Evolutionary conservation across 2,797 vertebrate species (phyloP).

Genomic region (Bradypus variegatus): DNA sequence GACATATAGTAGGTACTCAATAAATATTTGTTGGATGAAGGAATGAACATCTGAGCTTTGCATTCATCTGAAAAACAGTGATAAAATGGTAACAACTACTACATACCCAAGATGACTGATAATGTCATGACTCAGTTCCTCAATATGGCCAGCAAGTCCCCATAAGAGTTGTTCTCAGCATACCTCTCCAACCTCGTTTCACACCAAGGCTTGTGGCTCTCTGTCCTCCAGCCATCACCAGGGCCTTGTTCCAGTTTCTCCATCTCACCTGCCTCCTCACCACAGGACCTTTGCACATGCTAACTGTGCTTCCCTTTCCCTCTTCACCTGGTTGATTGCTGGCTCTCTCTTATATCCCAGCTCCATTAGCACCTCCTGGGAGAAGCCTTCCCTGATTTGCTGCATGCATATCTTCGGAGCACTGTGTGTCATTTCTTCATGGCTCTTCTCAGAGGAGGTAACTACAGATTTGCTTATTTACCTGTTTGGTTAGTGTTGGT

Average conservation of each 20-base stretch:
- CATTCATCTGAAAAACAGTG: neutral
- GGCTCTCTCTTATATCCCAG: fast-evolving
- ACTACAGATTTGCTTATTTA: too few species aligned
- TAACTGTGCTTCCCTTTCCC: fast-evolving
- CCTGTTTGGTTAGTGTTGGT: neutral
- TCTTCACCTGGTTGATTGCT: neutral
- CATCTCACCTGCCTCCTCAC: neutral
- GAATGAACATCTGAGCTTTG: neutral
- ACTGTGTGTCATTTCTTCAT: neutral
- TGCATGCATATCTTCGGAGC: neutral
- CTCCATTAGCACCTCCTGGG: neutral
- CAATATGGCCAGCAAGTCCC: fast-evolving
- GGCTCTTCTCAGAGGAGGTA: neutral
- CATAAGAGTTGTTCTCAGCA: fast-evolving
- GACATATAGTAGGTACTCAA: neutral
- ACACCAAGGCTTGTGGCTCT: fast-evolving
- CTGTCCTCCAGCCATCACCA: neutral
- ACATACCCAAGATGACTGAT: neutral
- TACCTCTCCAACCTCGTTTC: neutral
- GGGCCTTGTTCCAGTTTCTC: neutral
- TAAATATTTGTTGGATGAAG: neutral
- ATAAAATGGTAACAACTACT: neutral
- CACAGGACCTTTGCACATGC: neutral
- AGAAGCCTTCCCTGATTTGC: neutral
- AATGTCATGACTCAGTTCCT: neutral